These are phyloP conservation scores for Leucoptera coffeella DNA, from an alignment of 2,888 invertebrate species.

Conservation along the genomic window DNA sequence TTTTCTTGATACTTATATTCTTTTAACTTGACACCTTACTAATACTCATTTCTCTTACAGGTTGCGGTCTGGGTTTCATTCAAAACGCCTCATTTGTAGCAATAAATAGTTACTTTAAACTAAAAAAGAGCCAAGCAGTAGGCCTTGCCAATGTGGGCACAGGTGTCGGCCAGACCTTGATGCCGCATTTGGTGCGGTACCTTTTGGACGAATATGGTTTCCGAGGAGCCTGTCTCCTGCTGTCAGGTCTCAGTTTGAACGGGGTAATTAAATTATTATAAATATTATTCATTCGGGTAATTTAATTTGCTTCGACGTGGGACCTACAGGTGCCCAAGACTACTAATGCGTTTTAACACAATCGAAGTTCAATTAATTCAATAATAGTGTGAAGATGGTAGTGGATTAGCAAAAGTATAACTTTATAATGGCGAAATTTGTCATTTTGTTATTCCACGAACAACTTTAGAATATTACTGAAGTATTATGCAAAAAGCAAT, in stretches of 20 bases:
- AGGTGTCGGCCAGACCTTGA: constrained; percentile 66
- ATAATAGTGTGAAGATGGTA: no score
- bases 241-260: constrained; percentile 57
- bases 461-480: no score
- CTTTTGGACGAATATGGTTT: constrained; percentile 61
- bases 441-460: no score
- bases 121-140: constrained; percentile 64
- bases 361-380: no score
- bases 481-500: no score
- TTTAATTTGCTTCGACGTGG: no score
- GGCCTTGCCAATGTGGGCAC: constrained; percentile 71
- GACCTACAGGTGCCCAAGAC: not conserved
- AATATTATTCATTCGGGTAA: no score
- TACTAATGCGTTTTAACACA: not conserved
- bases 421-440: no score
- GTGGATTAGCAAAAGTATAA: no score
- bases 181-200: constrained; percentile 65
- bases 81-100: constrained; percentile 67
- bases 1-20: no score
- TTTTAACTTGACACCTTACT: no score
- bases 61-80: constrained; percentile 64
- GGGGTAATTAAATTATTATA: no score
- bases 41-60: constrained; percentile 22
- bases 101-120: constrained; percentile 64
- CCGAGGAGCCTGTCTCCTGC: constrained; percentile 55